Base-by-base conservation (phyloP, 2,888 invertebrate species). In the Dynastes grantii region DNA sequence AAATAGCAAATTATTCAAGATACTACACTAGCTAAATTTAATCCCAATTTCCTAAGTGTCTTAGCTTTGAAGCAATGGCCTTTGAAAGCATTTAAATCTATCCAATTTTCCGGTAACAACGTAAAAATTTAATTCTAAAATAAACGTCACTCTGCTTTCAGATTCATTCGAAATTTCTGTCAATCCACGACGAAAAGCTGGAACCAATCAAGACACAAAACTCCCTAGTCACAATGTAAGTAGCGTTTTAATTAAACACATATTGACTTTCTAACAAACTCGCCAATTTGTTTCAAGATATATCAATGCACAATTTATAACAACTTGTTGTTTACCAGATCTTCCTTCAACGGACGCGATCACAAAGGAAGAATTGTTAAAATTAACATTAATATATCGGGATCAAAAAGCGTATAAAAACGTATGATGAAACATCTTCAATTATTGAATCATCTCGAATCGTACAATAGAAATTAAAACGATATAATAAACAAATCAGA, bases 201-300 rank as follows among this genome's bases (percentile, higher is more conserved):
- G 83, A 82, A 70, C 78, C 81, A 53, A 53, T 79, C 13, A 78
- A 80, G 27, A 85, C 85, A 5, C 90, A 91, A 82, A 87, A 88
- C 82, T 90, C 90, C 80, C 82, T 90, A 45, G 87, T 91, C 58
- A 91, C 91, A 40, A 90, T 91, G 90, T 91, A 86, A 90, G 90
- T 87, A 80, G 0, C 4, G 5, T 5, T 37, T 37, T 37, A 37
- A 37, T 37, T 37, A 37, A 37, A 2, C 4, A 0, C 6, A 37
- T 37, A 5, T 37, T 37, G 5, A 45, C 45, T 45, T 45, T 45
- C 45, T 11, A 11, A 45, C 45, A 45, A 45, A 11, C 45, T 45
- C 11, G 9, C 11, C 8, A 45, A 11, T 11, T 45, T 45, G 9
- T 2, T 45, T 45, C 2, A 11, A 45, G 45, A 8, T 8, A 8